These are phyloP conservation scores for Enteromius treurensis DNA, from an alignment of 2,797 vertebrate genomes.

Conservation along the genomic window DNA sequence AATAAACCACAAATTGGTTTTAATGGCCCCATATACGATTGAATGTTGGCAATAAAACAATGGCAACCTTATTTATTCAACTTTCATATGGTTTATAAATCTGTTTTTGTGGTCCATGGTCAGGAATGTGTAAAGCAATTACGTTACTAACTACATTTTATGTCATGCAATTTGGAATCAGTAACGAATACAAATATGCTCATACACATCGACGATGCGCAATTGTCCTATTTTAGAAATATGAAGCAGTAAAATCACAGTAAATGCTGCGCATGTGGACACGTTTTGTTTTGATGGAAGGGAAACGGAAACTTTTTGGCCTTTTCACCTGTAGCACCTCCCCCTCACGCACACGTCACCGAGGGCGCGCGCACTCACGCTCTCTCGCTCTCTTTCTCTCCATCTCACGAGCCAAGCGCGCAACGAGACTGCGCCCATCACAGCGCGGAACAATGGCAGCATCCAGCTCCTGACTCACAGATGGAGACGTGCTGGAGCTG, in stretches of 20 bases:
- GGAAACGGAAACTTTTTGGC: constrained; percentile 19
- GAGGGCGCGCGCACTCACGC: constrained; percentile 79
- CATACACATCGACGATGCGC: not conserved
- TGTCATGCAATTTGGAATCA: not conserved
- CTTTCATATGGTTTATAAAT: too few relatives aligned
- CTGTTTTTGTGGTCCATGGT: not conserved
- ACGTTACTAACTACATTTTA: not conserved
- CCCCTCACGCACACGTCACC: constrained; percentile 67
- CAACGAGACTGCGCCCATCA: constrained; percentile 70
- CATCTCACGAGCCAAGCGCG: constrained; percentile 81
- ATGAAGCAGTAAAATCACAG: not conserved
- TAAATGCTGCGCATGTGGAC: not conserved
- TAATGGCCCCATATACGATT: too few relatives aligned
- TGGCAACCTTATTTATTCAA: not conserved
- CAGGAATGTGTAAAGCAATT: not conserved
- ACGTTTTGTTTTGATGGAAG: not conserved
- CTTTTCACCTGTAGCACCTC: constrained; percentile 67
- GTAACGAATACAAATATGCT: not conserved
- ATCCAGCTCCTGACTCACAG: constrained; percentile 72
- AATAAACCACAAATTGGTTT: not conserved
- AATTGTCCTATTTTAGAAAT: constrained; percentile 53
- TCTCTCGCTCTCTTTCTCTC: constrained; percentile 24
- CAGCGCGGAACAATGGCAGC: constrained; percentile 77
- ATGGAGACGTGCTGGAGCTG: constrained; percentile 67
- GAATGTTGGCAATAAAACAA: not conserved